These are phyloP conservation scores for Buathra laborator DNA, from an alignment of 2,888 invertebrate species.

Conservation along the genomic window DNA sequence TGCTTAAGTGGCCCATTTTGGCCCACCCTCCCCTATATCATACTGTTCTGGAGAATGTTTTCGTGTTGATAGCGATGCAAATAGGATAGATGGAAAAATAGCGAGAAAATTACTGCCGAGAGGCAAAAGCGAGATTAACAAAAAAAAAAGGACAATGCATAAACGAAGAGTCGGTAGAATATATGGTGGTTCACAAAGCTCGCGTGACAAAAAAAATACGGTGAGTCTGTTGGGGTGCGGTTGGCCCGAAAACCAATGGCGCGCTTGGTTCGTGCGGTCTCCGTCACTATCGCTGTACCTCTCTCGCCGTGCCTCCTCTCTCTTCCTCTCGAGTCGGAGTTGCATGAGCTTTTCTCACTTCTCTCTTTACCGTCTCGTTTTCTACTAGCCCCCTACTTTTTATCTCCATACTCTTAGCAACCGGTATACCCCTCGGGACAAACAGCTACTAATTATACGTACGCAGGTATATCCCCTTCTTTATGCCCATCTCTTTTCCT, in stretches of 20 bases:
- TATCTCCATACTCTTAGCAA: slow-evolving; percentile 28
- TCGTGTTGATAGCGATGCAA: slow-evolving; percentile 10
- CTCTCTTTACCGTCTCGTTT: slow-evolving; percentile 32
- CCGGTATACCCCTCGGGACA: slow-evolving; percentile 51
- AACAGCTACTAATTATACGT: slow-evolving; percentile 64
- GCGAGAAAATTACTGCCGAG: not conserved
- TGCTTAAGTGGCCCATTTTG: too few species aligned
- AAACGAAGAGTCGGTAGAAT: slow-evolving; percentile 2
- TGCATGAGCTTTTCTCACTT: slow-evolving; percentile 30
- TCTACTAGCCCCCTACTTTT: slow-evolving; percentile 26
- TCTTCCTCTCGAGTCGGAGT: not conserved
- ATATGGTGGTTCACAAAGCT: slow-evolving; percentile 24
- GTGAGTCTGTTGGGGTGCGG: slow-evolving; percentile 36
- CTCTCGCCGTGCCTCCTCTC: not conserved
- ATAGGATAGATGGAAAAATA: not conserved
- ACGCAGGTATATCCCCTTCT: slow-evolving; percentile 59
- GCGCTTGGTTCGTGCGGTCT: slow-evolving; percentile 24
- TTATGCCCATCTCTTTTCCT: slow-evolving; percentile 20
- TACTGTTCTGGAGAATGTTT: not conserved
- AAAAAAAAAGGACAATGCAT: slow-evolving; percentile 5
- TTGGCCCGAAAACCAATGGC: slow-evolving; percentile 49
- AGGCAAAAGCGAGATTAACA: not conserved
- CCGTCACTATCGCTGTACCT: slow-evolving; percentile 28
- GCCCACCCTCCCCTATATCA: too few species aligned
- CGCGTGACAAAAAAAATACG: slow-evolving; percentile 35